Base-by-base conservation (phyloP, 2,797 vertebrate genomes). In the Rhynchonycteris naso region DNA sequence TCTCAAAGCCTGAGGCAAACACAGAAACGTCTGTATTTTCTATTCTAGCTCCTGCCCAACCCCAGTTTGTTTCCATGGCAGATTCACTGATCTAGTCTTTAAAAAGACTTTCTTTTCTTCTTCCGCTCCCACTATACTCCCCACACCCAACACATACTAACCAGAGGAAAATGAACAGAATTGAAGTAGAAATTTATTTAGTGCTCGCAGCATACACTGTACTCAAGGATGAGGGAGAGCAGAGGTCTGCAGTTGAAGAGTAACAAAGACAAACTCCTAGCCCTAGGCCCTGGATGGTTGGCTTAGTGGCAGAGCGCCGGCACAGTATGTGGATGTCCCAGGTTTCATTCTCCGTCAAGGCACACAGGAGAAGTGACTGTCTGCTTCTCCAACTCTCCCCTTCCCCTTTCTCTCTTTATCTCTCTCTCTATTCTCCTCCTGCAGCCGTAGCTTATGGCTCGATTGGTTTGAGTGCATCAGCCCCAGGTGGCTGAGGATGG, bases 141-240 rank as follows among this genome's bases (percentile, higher is more conserved):
- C 56, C 35, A 74, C 21, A 11, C 30, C 47, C 56, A 75, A 66
- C 7, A 63, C 21, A 74, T 16, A 63, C 19, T 86, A 94, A 59
- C n/a, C n/a, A 24, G 56, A 89, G 35, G 35, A 88, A 93, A 90
- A 75, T 22, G 26, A 87, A 78, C 68, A 87, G 79, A 94, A 71
- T 71, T 54, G 78, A 47, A 91, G 52, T 43, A 26, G 59, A 1
- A 54, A 84, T 89, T 66, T 87, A 71, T 33, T 50, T 85, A 87
- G 19, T 33, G 33, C 30, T 26, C 19, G 89, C 43, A 47, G 28
- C 35, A 92, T 21, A 71, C 28, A 15, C 28, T 9, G 9, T 24
- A 26, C 50, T 56, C 50, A 87, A 78, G 38, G 68, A 47, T 2
- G 4, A 18, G 33, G 18, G 19, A 35, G 43, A 78, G 24, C 33